These are phyloP conservation scores for Apaloderma vittatum DNA, from an alignment of 2,113 vertebrate genomes.

Conservation along the genomic window DNA sequence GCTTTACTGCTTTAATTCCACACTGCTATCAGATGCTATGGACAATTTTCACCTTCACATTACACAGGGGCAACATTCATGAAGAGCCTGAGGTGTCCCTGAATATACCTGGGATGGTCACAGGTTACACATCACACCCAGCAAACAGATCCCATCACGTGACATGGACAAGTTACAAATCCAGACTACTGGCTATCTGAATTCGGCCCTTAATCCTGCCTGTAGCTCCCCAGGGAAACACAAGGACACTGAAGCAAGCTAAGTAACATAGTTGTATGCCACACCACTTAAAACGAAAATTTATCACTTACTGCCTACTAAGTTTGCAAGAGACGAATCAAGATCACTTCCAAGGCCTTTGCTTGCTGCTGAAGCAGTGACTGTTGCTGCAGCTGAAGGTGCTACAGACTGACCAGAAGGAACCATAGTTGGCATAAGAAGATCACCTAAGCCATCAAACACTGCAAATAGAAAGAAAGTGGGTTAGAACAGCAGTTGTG, in stretches of 20 bases:
- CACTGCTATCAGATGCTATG: neutral
- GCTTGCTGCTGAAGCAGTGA: conserved; percentile 77
- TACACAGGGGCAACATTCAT: neutral
- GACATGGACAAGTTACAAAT: neutral
- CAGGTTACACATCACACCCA: neutral
- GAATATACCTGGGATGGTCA: neutral
- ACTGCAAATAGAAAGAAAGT: conserved; percentile 80
- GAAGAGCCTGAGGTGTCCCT: neutral
- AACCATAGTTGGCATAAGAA: conserved; percentile 95
- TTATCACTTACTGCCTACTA: conserved; percentile 93
- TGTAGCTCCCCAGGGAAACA: neutral
- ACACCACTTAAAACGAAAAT: neutral
- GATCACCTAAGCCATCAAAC: conserved; percentile 95
- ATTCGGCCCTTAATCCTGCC: neutral
- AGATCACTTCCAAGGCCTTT: conserved; percentile 94
- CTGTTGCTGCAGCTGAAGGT: conserved; percentile 69
- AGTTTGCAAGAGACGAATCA: conserved; percentile 94
- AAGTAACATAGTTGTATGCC: neutral
- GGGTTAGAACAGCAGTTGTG: neutral
- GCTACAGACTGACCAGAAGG: conserved; percentile 88
- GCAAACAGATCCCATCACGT: neutral
- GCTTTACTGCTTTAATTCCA: neutral
- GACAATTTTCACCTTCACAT: neutral
- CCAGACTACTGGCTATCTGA: neutral
- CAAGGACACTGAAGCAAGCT: neutral